Base-by-base conservation (phyloP, 2,113 vertebrate genomes). In the Takifugu flavidus region DNA sequence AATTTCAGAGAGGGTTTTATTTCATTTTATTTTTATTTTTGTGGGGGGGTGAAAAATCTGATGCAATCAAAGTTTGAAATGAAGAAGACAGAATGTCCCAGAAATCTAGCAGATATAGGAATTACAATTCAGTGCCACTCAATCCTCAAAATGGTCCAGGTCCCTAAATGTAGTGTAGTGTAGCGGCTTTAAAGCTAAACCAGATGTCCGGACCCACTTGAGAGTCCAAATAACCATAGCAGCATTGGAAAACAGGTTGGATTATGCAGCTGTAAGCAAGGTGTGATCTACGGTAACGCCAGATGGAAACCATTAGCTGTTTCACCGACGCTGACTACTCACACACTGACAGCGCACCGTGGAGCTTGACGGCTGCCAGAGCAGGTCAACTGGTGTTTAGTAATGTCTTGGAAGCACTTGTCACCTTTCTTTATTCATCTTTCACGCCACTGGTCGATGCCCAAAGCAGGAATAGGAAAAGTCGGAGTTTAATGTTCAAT, bases 201-300 rank as follows among this genome's bases (percentile, higher is more conserved):
- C 76, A 83, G 72, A 77, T 80, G 75, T 82, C 79, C 70, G 74
- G 73, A 80, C 78, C 73, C 77, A 71, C 71, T 67, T 73, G 59
- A 68, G 4, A 72, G 56, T 70, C 51, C 64, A 39, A 64, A 70
- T 73, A 75, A 61, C 55, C 58, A 25, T 15, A 25, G 55, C 46
- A 28, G 49, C 56, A 58, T 56, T 67, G 57, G 70, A 71, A 80
- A 77, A 68, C 53, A 70, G 44, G 25, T 54, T 54, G 54, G 51
- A 58, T 66, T 68, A 68, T 66, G 55, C 0, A 6, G 69, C 71
- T 67, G 63, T 59, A 53, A 50, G 59, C 56, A 75, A 77, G 65
- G 67, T 74, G 80, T 69, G 78, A 75, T 77, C 50, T 53, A 66
- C 60, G 26, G 28, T 52, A 20, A 13, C 13, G 54, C 64, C 84